phyloP scores from a whole-genome alignment of 2,797 vertebrate species.

The Phrynocephalus vlangalii region DNA sequence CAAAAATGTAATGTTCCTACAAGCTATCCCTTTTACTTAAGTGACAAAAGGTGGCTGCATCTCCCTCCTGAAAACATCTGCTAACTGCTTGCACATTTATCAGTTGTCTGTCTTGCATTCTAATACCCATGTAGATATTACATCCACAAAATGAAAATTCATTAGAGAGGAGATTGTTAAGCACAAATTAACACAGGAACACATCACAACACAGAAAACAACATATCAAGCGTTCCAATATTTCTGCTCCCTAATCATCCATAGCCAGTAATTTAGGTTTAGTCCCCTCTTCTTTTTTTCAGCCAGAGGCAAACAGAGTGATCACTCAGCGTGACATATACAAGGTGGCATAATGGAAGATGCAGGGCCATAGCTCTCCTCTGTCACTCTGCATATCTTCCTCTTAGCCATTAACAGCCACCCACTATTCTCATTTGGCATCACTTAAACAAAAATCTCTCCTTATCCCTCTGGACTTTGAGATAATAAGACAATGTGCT shows the following conservation, averaged over 20 bases:
- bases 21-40: not conserved
- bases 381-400: not conserved
- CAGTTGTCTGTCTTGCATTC: not conserved
- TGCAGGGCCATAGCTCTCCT: conserved; percentile 12
- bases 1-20: not conserved
- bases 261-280: not conserved
- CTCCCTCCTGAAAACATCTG: not conserved
- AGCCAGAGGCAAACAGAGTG: not conserved
- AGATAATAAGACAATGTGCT: conserved; percentile 48
- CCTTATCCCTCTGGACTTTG: conserved; percentile 24
- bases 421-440: conserved; percentile 33
- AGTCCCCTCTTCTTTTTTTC: not conserved
- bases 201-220: not conserved
- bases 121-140: not conserved
- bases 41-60: not conserved
- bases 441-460: not conserved
- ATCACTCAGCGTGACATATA: rapidly evolving
- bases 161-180: not conserved
- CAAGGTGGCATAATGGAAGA: not conserved
- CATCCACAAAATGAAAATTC: not conserved
- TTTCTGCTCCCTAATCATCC: not conserved
- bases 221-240: not conserved
- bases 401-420: not conserved
- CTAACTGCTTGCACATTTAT: not conserved
- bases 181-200: not conserved